These are phyloP conservation scores for Venusia cambrica DNA, from an alignment of 2,888 invertebrate species.

Conservation along the genomic window DNA sequence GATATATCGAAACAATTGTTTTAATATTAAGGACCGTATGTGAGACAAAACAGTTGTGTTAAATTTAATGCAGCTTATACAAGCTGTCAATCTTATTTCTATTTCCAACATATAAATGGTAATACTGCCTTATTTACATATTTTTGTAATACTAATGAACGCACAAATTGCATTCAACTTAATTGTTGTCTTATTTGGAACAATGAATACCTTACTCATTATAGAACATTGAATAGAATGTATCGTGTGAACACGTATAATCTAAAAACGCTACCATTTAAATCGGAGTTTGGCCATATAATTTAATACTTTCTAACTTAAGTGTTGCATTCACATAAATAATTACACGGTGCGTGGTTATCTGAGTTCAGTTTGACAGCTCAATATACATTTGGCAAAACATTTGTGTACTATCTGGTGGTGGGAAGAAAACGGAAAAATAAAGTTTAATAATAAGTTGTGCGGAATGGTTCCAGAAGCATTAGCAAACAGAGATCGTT, in stretches of 20 bases:
- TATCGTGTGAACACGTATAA: conserved; percentile 66
- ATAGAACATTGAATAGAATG: conserved; percentile 42
- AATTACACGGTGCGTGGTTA: conserved; percentile 62
- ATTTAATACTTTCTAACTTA: conserved; percentile 66
- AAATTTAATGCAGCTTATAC: conserved; percentile 1
- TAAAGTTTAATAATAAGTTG: conserved; percentile 19
- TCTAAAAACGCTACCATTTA: conserved; percentile 46
- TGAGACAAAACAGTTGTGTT: background rate
- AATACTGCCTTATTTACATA: conserved; percentile 29
- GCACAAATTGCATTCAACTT: conserved; percentile 35
- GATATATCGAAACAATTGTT: too few relatives aligned
- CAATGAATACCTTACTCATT: conserved; percentile 61
- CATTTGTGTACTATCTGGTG: conserved; percentile 33
- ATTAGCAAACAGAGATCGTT: conserved; percentile 18
- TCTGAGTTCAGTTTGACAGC: conserved; percentile 67
- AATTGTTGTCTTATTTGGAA: conserved; percentile 44
- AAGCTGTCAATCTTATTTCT: conserved; percentile 22
- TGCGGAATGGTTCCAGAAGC: conserved; percentile 9
- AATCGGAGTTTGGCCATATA: conserved; percentile 51
- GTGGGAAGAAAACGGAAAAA: conserved; percentile 32
- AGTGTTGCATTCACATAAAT: conserved; percentile 58
- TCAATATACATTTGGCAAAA: conserved; percentile 62
- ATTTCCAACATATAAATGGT: conserved; percentile 14
- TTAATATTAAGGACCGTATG: too few relatives aligned
- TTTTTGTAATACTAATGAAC: conserved; percentile 30